Conservation (phyloP, 2,888 invertebrate species). For the Lumbricus terrestris region DNA sequence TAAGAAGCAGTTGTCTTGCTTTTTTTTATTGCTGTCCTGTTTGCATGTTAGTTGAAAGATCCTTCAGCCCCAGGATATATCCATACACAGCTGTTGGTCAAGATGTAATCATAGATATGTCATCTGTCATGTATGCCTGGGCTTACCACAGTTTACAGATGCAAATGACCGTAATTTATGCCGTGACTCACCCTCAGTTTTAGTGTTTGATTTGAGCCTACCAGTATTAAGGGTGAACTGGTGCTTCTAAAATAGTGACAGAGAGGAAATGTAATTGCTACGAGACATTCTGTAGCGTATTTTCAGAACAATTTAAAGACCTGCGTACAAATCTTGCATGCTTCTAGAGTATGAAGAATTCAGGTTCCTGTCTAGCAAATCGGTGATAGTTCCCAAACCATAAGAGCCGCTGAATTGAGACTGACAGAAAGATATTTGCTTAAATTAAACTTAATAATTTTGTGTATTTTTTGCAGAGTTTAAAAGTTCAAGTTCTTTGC, state of each 20-base stretch:
- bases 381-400: not conserved
- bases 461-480: not conserved
- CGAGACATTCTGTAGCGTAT: not conserved
- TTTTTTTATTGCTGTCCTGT: not conserved
- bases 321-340: not conserved
- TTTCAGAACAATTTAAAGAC: not conserved
- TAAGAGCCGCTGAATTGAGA: not conserved
- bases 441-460: not conserved
- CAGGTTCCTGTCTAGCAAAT: not conserved
- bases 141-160: not conserved
- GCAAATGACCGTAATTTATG: not conserved
- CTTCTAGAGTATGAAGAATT: not conserved
- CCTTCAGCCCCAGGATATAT: no score
- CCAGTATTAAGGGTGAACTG: no score
- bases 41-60: not conserved
- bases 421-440: not conserved
- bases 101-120: no score
- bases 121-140: no score
- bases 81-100: no score
- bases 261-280: not conserved
- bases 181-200: not conserved
- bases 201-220: not conserved
- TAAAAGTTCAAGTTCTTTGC: not conserved
- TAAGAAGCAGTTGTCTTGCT: not conserved
- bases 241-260: not conserved